Evolutionary conservation across 1,140 invertebrate genomes (phyloP), one percentile per base, ranked within the genome.

Genomic region (Cherax quadricarinatus): DNA sequence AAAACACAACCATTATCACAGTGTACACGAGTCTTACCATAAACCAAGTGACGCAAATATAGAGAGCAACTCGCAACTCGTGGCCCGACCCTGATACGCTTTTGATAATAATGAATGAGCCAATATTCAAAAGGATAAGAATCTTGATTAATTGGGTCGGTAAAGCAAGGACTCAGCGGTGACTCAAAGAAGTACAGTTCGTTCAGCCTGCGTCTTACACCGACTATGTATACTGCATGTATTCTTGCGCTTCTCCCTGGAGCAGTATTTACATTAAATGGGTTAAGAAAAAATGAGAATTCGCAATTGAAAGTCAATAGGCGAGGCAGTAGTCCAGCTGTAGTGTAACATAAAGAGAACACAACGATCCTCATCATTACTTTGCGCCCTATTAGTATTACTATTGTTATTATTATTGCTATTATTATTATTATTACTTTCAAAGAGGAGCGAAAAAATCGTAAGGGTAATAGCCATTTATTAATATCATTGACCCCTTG

Each of bases 51-150:
- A 12, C 70, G 62, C 53, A 80, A 60, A 80, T 88, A 53, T 80
- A 80, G 73, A 62, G 86, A 24, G 53, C n/a, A 80, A 53, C 86
- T 24, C 86, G 53, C 81, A 88, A 79, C 86, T 88, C 86, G 53
- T 14, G 51, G 73, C 53, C 86, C 57, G 70, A 48, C 53, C n/a
- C 24, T 80, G 86, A 88, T 88, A 81, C 86, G 81, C 86, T 81
- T 80, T 14, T 62, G 86, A 88, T 88, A 88, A 80, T 81, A 80
- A 88, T 88, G 86, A 88, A 88, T 88, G 86, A n/a, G n/a, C 53
- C 53, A 18, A 81, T 88, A 80, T 88, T 81, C 81, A 88, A 81
- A 88, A 88, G 66, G 86, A 88, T 88, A 80, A 88, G 86, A n/a
- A 88, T 88, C 86, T 88, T 88, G 86, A 88, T 60, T 79, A 75